Evolutionary conservation across 92 coral and sea anemone species (phyloP), one percentile per base, ranked within the genome.

Genomic region (Phenganax subtilis): DNA sequence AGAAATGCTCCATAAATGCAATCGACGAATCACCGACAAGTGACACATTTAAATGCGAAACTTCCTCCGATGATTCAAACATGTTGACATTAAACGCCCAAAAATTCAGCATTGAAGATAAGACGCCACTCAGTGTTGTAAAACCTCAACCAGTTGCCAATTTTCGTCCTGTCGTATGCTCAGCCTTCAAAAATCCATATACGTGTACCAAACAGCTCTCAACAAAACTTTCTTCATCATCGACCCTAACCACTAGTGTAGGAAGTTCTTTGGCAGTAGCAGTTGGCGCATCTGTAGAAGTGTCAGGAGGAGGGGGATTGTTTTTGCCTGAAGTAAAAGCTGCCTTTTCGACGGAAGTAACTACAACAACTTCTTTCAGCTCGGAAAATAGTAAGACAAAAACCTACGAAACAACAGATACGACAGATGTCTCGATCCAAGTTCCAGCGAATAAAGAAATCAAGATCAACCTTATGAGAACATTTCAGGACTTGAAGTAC

Each of bases 401-500:
- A 15, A 31, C 53, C 9, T 31, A 70, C 15, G 31, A 44, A 6
- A 70, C 6, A 70, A 70, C 75, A 16, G 52, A 70, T 29, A 51
- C 4, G 55, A 70, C 75, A 52, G 55, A 70, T 52, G 53, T 70
- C 11, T 10, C 53, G 29, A 29, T 70, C 31, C 5, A 28, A 28
- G 53, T 70, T 16, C 75, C 75, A 6, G 55, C 7, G 29, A 70
- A 70, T 12, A 70, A 44, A 6, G 54, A 70, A 37, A 10, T 70
- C 29, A 70, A n/a, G n/a, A 37, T 70, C 52, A 51, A 70, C 51
- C 54, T 70, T 2, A 16, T 10, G 75, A 16, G 75, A 70, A 7
- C 52, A 8, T 8, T 70, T 51, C 54, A 70, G 54, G 11, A 70
- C 75, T 37, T 70, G 75, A 52, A 15, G 28, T 70, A 70, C 75